A percentile compares a stretch with the other conserved stretches of the same genome.
phyloP scores from a whole-genome alignment of 2,113 vertebrate genomes.

The Malurus alboscapulatus region DNA sequence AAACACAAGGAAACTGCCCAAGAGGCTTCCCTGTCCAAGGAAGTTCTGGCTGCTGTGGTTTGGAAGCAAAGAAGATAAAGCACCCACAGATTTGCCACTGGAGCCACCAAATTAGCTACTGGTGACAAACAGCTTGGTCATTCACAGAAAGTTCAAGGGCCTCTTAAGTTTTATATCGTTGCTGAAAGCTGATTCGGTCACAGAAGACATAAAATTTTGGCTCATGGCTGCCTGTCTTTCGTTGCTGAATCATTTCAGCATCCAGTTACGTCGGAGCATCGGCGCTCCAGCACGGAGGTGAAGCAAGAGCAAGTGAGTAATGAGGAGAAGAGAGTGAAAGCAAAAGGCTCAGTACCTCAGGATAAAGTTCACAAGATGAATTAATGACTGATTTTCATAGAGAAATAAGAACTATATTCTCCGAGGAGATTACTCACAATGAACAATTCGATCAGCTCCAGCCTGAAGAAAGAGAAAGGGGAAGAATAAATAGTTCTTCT shows the following conservation, averaged over 20 bases:
- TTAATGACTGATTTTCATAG: conserved; percentile 37
- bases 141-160: not conserved
- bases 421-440: conserved; percentile 48
- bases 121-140: not conserved
- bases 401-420: conserved; percentile 31
- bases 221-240: not conserved
- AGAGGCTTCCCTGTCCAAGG: not conserved
- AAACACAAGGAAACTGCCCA: not conserved
- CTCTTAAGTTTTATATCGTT: not conserved
- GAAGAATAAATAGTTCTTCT: conserved; percentile 46
- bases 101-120: not conserved
- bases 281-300: not conserved
- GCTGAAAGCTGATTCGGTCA: not conserved
- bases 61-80: not conserved
- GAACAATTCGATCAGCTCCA: conserved; percentile 16
- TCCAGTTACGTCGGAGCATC: not conserved
- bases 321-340: not conserved
- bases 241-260: not conserved
- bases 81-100: not conserved
- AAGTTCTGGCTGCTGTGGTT: not conserved
- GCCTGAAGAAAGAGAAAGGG: conserved; percentile 26
- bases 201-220: not conserved
- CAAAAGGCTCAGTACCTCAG: not conserved
- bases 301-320: conserved; percentile 4
- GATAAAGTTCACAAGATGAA: conserved; percentile 23